Percentiles rank a stretch among this genome's conserved stretches.
phyloP scores from a whole-genome alignment of 2,113 vertebrate species.

The Mobula birostris region DNA sequence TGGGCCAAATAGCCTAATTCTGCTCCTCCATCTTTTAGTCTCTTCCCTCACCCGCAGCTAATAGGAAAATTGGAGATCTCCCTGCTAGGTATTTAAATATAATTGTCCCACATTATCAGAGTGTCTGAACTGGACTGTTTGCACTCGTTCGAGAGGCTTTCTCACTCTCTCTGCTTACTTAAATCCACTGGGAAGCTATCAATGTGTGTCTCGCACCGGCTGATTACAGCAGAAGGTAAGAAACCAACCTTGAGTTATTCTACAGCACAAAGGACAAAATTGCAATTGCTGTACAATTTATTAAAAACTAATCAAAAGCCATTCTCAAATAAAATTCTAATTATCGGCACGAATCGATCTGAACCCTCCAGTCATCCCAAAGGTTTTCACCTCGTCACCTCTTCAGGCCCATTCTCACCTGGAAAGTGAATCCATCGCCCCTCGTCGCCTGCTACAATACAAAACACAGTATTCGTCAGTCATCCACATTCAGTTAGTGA shows the following conservation, averaged over 20 bases:
- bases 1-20: too few relatives aligned
- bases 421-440: constrained; percentile 78
- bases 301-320: not conserved
- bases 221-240: not conserved
- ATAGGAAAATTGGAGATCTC: not conserved
- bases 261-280: not conserved
- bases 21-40: too few relatives aligned
- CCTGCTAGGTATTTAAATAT: not conserved
- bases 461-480: not conserved
- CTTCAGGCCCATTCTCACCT: constrained; percentile 65
- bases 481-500: too few relatives aligned
- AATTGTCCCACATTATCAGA: not conserved
- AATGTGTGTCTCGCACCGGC: not conserved
- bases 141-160: not conserved
- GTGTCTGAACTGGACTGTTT: not conserved
- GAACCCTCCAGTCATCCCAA: not conserved
- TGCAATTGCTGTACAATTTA: not conserved
- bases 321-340: not conserved
- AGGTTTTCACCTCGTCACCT: not conserved
- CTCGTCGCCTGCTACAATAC: constrained; percentile 71
- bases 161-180: not conserved
- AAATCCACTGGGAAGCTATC: not conserved
- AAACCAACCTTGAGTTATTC: not conserved
- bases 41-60: not conserved
- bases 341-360: not conserved